These are phyloP conservation scores for Ameiurus melas DNA, from an alignment of 2,113 vertebrate genomes.

Conservation along the genomic window DNA sequence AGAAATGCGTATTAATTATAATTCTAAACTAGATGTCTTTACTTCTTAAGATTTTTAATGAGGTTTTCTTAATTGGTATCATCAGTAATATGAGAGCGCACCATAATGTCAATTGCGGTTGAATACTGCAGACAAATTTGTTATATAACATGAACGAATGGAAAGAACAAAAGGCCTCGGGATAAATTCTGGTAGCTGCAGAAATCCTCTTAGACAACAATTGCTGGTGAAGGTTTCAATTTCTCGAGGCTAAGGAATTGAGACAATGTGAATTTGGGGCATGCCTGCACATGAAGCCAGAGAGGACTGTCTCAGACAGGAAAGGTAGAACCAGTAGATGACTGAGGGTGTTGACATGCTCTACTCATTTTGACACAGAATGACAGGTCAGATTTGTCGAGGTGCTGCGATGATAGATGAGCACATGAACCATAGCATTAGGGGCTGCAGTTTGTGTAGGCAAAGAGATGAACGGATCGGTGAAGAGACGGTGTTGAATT, in stretches of 20 bases:
- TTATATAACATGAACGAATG: background rate
- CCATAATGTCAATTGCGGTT: background rate
- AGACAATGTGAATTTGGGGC: slow-evolving; percentile 42
- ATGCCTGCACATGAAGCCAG: slow-evolving; percentile 40
- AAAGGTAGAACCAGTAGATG: slow-evolving; percentile 34
- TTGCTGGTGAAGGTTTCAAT: slow-evolving; percentile 37
- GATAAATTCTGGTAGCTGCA: slow-evolving; percentile 10
- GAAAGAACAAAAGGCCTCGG: background rate
- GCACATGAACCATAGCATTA: background rate
- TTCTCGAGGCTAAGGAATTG: background rate
- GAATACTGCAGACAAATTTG: background rate
- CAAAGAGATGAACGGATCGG: background rate
- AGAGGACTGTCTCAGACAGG: background rate
- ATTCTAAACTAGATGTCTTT: background rate
- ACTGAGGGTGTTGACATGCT: slow-evolving; percentile 43
- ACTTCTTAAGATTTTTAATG: background rate
- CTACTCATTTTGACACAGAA: slow-evolving; percentile 38
- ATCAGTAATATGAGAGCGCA: background rate
- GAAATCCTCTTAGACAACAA: slow-evolving; percentile 34
- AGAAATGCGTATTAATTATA: background rate
- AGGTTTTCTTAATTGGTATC: background rate
- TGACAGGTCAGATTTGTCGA: slow-evolving; percentile 33
- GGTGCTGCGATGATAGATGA: background rate
- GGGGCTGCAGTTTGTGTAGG: background rate
- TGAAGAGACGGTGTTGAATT: background rate